Conservation (phyloP, 2,888 invertebrate genomes). For the Dorcus hopei region DNA sequence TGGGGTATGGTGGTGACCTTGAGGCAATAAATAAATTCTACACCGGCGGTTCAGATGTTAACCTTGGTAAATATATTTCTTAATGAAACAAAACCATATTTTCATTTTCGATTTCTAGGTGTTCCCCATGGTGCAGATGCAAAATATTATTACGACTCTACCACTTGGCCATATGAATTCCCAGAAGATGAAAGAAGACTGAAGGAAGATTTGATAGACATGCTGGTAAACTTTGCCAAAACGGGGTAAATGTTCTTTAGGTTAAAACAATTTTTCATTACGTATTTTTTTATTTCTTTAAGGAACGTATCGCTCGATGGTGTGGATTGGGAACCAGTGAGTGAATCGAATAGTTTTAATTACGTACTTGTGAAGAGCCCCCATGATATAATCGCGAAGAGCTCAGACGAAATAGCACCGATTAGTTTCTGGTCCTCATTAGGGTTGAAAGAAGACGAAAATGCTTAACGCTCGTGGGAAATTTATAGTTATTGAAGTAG, state of each 20-base stretch:
- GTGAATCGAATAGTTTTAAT: slow-evolving; percentile 7
- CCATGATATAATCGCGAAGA: slow-evolving; percentile 12
- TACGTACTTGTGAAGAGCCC: slow-evolving; percentile 13
- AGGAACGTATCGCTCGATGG: slow-evolving; percentile 2
- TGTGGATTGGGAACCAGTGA: slow-evolving; percentile 9
- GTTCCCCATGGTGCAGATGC: slow-evolving; percentile 10
- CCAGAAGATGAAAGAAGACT: slow-evolving; percentile 2
- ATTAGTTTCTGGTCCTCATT: slow-evolving; percentile 15
- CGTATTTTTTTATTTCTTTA: background rate
- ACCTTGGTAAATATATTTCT: too few relatives aligned
- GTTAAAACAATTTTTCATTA: background rate
- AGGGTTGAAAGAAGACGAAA: slow-evolving; percentile 12
- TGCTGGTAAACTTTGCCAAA: slow-evolving; percentile 10
- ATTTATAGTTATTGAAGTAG: too few relatives aligned
- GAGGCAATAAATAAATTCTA: too few relatives aligned
- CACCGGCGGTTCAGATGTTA: too few relatives aligned
- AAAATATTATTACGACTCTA: slow-evolving; percentile 6
- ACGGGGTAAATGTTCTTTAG: slow-evolving; percentile 4
- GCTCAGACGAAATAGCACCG: slow-evolving; percentile 8
- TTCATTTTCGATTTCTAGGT: background rate
- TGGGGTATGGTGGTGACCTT: slow-evolving; percentile 4
- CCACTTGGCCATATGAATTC: background rate
- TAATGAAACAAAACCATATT: background rate
- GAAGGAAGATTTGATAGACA: slow-evolving; percentile 8
- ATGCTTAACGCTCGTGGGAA: background rate